phyloP scores from a whole-genome alignment of 2,888 invertebrate genomes.

The Osmoderma eremita region DNA sequence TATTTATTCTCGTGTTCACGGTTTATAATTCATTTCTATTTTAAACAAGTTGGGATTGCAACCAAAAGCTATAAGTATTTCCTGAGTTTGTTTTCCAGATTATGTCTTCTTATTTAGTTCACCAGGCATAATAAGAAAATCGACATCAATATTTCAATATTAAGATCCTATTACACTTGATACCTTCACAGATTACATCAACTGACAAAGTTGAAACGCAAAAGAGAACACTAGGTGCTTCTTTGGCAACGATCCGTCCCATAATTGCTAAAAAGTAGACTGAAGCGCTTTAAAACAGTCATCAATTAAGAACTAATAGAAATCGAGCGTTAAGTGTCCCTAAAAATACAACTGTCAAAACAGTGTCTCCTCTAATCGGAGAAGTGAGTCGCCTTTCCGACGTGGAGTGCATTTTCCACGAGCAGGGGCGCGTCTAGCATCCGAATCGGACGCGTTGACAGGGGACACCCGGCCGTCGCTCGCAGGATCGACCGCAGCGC shows the following conservation, averaged over 20 bases:
- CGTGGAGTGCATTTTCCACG: not conserved
- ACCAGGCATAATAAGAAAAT: too few relatives aligned
- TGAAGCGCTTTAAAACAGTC: conserved; percentile 31
- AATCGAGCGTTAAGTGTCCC: conserved; percentile 53
- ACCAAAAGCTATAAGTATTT: too few relatives aligned
- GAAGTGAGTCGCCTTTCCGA: conserved; percentile 38
- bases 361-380: conserved; percentile 48
- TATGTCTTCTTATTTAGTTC: too few relatives aligned
- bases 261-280: conserved; percentile 26
- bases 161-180: too few relatives aligned
- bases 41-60: too few relatives aligned
- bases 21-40: too few relatives aligned
- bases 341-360: conserved; percentile 57
- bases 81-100: too few relatives aligned
- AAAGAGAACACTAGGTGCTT: conserved; percentile 5
- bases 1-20: too few relatives aligned
- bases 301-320: conserved; percentile 52
- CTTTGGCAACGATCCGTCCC: conserved; percentile 7
- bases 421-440: conserved; percentile 3
- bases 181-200: not conserved
- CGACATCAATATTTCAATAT: too few relatives aligned
- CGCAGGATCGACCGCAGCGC: conserved; percentile 42
- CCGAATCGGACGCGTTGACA: conserved; percentile 33
- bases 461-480: conserved; percentile 41
- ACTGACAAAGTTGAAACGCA: conserved; percentile 1